A percentile compares a stretch with the other conserved stretches of the same genome.
Evolutionary conservation across 1,140 invertebrate genomes (phyloP).

Genomic region (Chlorops oryzae): DNA sequence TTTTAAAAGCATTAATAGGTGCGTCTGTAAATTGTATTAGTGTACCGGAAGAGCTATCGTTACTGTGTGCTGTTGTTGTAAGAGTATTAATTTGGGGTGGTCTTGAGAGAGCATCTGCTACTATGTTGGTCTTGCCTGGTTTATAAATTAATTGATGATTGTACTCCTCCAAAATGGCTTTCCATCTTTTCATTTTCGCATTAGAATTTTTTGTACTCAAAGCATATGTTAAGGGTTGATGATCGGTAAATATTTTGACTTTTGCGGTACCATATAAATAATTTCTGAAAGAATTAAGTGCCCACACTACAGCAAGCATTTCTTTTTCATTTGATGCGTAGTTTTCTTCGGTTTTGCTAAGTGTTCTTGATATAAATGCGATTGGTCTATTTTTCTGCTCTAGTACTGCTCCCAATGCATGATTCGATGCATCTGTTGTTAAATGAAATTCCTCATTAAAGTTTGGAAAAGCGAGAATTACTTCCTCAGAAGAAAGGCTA

Average conservation of each 20-base stretch:
- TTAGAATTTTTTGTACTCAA: conserved; percentile 46
- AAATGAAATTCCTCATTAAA: conserved; percentile 11
- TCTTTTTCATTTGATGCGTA: too few relatives aligned
- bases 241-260: conserved; percentile 52
- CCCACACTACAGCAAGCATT: too few relatives aligned
- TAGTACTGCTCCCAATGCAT: neutral
- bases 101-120: conserved; percentile 33
- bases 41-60: too few relatives aligned
- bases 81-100: too few relatives aligned
- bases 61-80: too few relatives aligned
- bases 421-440: conserved; percentile 7
- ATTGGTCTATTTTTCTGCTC: neutral
- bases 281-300: conserved; percentile 46
- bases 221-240: conserved; percentile 49
- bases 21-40: too few relatives aligned
- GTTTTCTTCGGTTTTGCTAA: too few relatives aligned
- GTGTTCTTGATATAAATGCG: neutral
- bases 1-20: too few relatives aligned
- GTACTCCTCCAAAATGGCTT: conserved; percentile 47
- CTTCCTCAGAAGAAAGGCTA: conserved; percentile 1
- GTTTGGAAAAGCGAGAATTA: neutral
- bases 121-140: conserved; percentile 33
- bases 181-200: conserved; percentile 49
- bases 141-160: conserved; percentile 42
- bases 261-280: conserved; percentile 46